These are phyloP conservation scores for Conomelus anceps DNA, from an alignment of 2,888 invertebrate genomes.

Conservation along the genomic window DNA sequence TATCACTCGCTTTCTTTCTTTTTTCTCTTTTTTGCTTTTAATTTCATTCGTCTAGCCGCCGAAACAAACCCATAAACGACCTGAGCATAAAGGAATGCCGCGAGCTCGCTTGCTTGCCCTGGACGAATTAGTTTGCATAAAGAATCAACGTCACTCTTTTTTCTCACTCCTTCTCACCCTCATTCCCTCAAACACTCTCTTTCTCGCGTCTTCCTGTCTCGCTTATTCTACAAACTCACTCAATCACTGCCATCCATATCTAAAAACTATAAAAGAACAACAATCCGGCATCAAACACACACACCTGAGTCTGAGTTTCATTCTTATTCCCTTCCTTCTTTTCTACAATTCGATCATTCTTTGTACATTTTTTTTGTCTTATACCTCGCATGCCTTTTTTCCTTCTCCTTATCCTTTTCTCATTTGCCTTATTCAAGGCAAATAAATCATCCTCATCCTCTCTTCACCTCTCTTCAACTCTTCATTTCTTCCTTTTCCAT, in stretches of 20 bases:
- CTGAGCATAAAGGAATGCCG: not conserved
- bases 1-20: not conserved
- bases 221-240: not conserved
- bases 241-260: not conserved
- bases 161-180: constrained; percentile 21
- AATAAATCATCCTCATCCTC: too few relatives aligned
- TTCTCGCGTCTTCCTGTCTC: not conserved
- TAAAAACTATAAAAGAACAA: not conserved
- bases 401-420: too few relatives aligned
- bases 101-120: not conserved
- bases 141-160: constrained; percentile 13
- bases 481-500: not conserved
- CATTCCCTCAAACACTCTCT: not conserved
- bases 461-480: not conserved
- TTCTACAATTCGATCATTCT: not conserved
- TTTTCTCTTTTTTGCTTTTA: not conserved
- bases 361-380: not conserved
- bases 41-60: not conserved
- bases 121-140: constrained; percentile 13
- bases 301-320: not conserved
- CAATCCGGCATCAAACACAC: not conserved
- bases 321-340: not conserved
- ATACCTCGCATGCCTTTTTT: too few relatives aligned
- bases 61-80: not conserved
- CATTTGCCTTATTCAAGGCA: too few relatives aligned